Base-by-base conservation (phyloP, 2,113 vertebrate genomes). In the Pseudorasbora parva region DNA sequence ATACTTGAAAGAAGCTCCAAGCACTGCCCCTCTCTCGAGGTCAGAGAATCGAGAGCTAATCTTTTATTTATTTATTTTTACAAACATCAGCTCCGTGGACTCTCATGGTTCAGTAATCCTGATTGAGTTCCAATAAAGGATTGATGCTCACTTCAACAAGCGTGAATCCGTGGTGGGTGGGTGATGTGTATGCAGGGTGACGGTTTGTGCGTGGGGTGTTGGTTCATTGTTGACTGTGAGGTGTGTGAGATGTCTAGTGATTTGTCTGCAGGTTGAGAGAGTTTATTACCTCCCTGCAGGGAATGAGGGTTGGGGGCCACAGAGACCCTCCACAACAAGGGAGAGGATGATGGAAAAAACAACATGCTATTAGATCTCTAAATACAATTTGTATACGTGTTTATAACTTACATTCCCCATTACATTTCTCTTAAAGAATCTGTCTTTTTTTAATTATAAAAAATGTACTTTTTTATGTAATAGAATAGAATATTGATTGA, bases 111-210 rank as follows among this genome's bases (percentile, higher is more conserved):
- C 74, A 45, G 49, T 73, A 56, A 54, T 78, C 56, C 81, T 72
- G 64, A 78, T 73, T 30, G 69, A 76, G 51, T 66, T 62, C 59
- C 77, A 79, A 78, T 64, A 45, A 80, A 68, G 45, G 41, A 66
- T 10, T 17, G 43, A 62, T 64, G 59, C 62, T 81, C 62, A 68
- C 45, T 81, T 68, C 10, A 68, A 43, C 21, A 2, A 23, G 45
- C 14, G 23, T 60, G 30, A 78, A 57, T 30, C 30, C 1, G 5
- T 14, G 37, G 33, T 60, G 56, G 33, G 45, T 37, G 17, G 9
- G 73, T 10, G 25, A 49, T 15, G 5, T 80, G 45, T 33, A 4
- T n/a, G 19, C 6, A 19, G 60, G n/a, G 33, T 25, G 59, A 17
- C 1, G n/a, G 4, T 25, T 27, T 64, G 59, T 49, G 43, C 8